Percentiles rank a stretch among this genome's conserved stretches.
Conservation (phyloP, 2,888 invertebrate species). For the Melieria picta region DNA sequence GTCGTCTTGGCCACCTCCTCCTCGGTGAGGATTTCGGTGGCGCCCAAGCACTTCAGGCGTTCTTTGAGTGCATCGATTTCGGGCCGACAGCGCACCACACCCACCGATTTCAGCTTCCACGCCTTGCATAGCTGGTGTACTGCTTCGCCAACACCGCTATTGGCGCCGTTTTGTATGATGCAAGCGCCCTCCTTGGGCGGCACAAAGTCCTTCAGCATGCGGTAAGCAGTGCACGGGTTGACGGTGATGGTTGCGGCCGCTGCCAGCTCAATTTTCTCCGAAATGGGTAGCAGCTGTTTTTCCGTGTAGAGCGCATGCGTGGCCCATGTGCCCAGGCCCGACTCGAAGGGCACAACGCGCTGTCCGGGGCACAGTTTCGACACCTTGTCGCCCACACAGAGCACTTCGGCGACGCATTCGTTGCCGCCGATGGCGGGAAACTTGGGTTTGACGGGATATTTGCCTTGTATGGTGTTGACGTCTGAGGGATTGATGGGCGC, state of each 20-base stretch:
- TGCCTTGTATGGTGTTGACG: conserved; percentile 95
- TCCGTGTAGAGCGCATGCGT: conserved; percentile 73
- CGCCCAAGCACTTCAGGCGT: conserved; percentile 79
- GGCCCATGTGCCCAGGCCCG: conserved; percentile 91
- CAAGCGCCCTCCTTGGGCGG: conserved; percentile 78
- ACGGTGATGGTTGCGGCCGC: conserved; percentile 90
- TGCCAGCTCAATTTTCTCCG: conserved; percentile 74
- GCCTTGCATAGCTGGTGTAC: conserved; percentile 89
- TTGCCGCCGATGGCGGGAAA: conserved; percentile 90
- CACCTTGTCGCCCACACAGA: conserved; percentile 74
- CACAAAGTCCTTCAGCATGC: conserved; percentile 92
- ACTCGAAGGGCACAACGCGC: conserved; percentile 80
- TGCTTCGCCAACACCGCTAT: conserved; percentile 92
- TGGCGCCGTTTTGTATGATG: conserved; percentile 95
- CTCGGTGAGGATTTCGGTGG: conserved; percentile 84
- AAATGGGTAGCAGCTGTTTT: conserved; percentile 74
- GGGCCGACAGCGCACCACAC: conserved; percentile 84
- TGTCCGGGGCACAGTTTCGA: conserved; percentile 72
- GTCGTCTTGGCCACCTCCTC: conserved; percentile 75
- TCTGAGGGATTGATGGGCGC: conserved; percentile 97
- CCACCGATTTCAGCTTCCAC: conserved; percentile 81
- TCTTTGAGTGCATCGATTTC: conserved; percentile 74
- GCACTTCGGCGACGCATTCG: conserved; percentile 90
- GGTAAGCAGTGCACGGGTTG: conserved; percentile 95
- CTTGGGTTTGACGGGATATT: conserved; percentile 78